Conservation (phyloP, 2,113 vertebrate genomes). For the Dermatemys mawii region DNA sequence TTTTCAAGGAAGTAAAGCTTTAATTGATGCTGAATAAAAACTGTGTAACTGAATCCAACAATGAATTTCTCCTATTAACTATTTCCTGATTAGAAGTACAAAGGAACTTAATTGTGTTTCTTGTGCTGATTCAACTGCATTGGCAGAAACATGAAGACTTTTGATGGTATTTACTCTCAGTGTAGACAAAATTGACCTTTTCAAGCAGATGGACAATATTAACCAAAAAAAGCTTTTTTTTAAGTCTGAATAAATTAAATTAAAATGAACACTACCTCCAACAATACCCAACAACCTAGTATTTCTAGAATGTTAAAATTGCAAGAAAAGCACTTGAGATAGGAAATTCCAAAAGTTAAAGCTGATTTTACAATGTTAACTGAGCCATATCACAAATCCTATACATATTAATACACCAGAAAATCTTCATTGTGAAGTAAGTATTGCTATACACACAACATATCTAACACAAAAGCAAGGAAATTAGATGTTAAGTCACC, state of each 20-base stretch:
- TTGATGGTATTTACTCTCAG: not conserved
- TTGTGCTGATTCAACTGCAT: not conserved
- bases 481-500: not conserved
- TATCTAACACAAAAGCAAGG: not conserved
- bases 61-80: not conserved
- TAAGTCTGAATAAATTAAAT: not conserved
- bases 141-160: not conserved
- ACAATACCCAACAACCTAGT: not conserved
- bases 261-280: not conserved
- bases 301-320: not conserved
- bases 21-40: not conserved
- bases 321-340: not conserved
- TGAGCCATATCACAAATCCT: not conserved
- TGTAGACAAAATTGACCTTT: not conserved
- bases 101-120: not conserved
- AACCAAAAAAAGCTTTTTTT: not conserved
- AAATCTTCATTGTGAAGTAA: not conserved
- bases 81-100: not conserved
- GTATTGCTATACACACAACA: not conserved
- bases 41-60: not conserved
- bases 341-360: not conserved
- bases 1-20: not conserved
- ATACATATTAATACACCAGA: not conserved
- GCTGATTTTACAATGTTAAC: not conserved
- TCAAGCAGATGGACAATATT: not conserved